phyloP scores from a whole-genome alignment of 2,888 invertebrate genomes.

The Ophion obscuratus region DNA sequence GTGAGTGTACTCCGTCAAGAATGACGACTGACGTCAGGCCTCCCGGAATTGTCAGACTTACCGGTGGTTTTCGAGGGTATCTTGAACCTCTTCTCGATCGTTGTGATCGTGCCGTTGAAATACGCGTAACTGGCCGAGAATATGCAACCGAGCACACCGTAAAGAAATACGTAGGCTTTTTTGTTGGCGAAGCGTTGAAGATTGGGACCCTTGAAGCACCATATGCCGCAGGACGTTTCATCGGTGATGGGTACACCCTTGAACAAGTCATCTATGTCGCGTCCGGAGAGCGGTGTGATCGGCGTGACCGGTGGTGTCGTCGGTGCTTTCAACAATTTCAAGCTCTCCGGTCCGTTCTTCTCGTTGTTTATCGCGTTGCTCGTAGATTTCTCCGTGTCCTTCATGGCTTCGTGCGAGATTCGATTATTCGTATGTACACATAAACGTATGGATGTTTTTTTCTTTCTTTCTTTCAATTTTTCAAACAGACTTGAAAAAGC shows the following conservation, averaged over 20 bases:
- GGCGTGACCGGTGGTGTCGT: conserved; percentile 73
- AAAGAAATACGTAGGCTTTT: conserved; percentile 87
- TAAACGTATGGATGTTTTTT: background rate
- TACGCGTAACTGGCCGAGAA: conserved; percentile 90
- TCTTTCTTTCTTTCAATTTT: background rate
- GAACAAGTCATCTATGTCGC: conserved; percentile 84
- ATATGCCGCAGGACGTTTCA: conserved; percentile 88
- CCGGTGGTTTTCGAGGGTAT: conserved; percentile 90
- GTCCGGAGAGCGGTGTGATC: conserved; percentile 71
- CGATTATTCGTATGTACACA: conserved; percentile 44
- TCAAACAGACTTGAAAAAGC: background rate
- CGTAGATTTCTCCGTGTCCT: conserved; percentile 73
- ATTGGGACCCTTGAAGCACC: conserved; percentile 86
- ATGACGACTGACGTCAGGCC: too few relatives aligned
- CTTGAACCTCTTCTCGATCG: conserved; percentile 90
- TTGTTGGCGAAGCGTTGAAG: conserved; percentile 87
- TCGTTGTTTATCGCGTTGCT: conserved; percentile 74
- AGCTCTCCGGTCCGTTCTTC: conserved; percentile 80
- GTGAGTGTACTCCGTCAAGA: too few relatives aligned
- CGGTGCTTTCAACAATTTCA: conserved; percentile 77
- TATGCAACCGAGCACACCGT: conserved; percentile 88
- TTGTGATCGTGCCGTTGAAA: conserved; percentile 90
- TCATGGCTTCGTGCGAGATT: conserved; percentile 68
- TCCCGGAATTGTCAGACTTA: conserved; percentile 74
- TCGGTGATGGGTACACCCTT: conserved; percentile 86